Evolutionary conservation across 2,888 invertebrate genomes (phyloP).

Genomic region (Drosophila mulleri): DNA sequence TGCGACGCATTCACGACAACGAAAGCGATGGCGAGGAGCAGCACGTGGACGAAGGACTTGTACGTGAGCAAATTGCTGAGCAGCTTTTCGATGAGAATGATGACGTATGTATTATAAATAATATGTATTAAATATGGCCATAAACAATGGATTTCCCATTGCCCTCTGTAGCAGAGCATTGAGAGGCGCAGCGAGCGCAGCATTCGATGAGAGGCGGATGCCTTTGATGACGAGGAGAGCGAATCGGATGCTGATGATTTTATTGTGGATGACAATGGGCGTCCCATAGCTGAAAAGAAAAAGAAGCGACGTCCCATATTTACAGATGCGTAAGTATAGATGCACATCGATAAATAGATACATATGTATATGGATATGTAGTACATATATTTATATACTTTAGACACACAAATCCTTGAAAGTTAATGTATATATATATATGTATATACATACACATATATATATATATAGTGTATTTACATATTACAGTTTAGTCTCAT

Average conservation of each 20-base stretch:
- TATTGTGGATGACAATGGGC: slow-evolving; percentile 98
- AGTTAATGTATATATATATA: too few relatives aligned
- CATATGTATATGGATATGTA: too few relatives aligned
- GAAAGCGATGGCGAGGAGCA: slow-evolving; percentile 95
- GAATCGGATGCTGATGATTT: slow-evolving; percentile 97
- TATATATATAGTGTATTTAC: too few relatives aligned
- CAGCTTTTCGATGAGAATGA: slow-evolving; percentile 95
- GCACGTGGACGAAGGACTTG: slow-evolving; percentile 91
- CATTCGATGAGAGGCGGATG: slow-evolving; percentile 87
- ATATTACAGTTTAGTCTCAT: too few relatives aligned
- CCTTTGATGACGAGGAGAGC: slow-evolving; percentile 90
- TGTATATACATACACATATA: too few relatives aligned
- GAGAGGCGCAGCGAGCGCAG: slow-evolving; percentile 91
- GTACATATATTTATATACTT: too few relatives aligned
- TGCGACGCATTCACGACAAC: slow-evolving; percentile 93
- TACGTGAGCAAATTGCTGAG: slow-evolving; percentile 95
- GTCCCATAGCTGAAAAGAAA: slow-evolving; percentile 93
- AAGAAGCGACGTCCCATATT: slow-evolving; percentile 93
- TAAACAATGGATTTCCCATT: too few relatives aligned
- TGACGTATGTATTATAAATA: slow-evolving; percentile 87
- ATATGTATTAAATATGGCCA: neutral
- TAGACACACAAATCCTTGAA: too few relatives aligned
- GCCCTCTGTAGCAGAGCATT: slow-evolving; percentile 87
- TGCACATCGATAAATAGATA: too few relatives aligned
- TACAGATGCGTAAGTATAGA: slow-evolving; percentile 91